Conservation (phyloP, 2,113 vertebrate species). For the Sialia sialis region DNA sequence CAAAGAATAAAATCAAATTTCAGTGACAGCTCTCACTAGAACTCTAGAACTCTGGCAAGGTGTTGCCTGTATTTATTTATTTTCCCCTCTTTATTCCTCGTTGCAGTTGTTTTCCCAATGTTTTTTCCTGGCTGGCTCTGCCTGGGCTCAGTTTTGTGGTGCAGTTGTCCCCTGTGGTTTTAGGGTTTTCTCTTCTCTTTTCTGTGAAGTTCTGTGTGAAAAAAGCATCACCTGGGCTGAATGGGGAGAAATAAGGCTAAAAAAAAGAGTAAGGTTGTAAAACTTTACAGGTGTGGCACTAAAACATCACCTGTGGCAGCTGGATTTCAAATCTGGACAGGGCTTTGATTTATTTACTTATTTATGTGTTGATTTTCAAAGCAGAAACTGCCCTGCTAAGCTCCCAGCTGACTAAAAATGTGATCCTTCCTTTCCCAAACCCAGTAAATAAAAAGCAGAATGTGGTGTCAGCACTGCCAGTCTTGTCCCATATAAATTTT, state of each 20-base stretch:
- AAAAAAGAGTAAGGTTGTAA: background rate
- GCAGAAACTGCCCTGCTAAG: background rate
- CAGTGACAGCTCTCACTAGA: background rate
- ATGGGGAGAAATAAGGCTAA: background rate
- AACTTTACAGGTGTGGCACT: background rate
- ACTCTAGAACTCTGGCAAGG: rapidly evolving
- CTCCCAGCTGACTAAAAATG: background rate
- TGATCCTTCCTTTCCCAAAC: background rate
- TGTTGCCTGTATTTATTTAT: background rate
- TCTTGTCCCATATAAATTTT: background rate
- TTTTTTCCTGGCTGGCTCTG: background rate
- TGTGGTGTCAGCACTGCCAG: background rate
- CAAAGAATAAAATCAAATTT: background rate
- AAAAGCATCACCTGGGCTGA: background rate
- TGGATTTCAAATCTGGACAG: background rate
- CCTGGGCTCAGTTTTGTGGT: background rate
- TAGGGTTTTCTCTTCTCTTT: background rate
- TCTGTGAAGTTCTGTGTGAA: background rate
- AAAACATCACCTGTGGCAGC: background rate
- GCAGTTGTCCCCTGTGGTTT: background rate
- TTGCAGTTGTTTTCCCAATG: background rate
- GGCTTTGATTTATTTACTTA: background rate
- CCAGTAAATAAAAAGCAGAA: background rate
- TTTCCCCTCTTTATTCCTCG: background rate
- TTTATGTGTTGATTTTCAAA: background rate